Percentiles rank a stretch among this genome's conserved stretches.
Conservation (phyloP, 2,113 vertebrate genomes). For the Bombycilla garrulus region DNA sequence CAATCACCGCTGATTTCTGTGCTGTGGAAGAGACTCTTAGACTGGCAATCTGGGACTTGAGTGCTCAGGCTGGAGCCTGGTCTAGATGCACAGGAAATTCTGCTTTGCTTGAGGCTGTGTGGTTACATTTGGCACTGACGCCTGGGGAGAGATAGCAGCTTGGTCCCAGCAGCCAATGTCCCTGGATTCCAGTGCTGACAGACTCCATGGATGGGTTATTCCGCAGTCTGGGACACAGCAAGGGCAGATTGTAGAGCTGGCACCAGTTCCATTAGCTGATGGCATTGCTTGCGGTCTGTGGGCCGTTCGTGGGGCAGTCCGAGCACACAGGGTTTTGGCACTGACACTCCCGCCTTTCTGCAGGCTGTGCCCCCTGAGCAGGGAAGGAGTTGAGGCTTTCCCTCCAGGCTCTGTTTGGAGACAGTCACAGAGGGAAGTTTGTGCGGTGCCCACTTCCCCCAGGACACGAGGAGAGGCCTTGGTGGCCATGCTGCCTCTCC, state of each 20-base stretch:
- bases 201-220: not conserved
- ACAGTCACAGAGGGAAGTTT: not conserved
- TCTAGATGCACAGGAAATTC: not conserved
- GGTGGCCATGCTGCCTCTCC: not conserved
- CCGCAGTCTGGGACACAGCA: not conserved
- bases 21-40: not conserved
- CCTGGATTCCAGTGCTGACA: fast-evolving
- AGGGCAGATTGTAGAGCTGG: not conserved
- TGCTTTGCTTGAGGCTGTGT: not conserved
- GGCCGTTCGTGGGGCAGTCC: fast-evolving
- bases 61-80: not conserved
- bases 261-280: not conserved
- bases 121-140: too few species aligned
- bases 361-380: fast-evolving
- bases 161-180: not conserved
- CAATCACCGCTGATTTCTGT: not conserved
- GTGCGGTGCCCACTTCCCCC: not conserved
- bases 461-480: not conserved
- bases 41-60: not conserved
- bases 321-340: not conserved
- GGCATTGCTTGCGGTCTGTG: not conserved
- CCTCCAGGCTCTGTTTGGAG: not conserved
- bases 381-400: not conserved
- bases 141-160: too few species aligned
- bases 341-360: not conserved